A percentile compares a stretch with the other conserved stretches of the same genome.
Evolutionary conservation across 2,113 vertebrate genomes (phyloP).

Genomic region (Steatornis caripensis): DNA sequence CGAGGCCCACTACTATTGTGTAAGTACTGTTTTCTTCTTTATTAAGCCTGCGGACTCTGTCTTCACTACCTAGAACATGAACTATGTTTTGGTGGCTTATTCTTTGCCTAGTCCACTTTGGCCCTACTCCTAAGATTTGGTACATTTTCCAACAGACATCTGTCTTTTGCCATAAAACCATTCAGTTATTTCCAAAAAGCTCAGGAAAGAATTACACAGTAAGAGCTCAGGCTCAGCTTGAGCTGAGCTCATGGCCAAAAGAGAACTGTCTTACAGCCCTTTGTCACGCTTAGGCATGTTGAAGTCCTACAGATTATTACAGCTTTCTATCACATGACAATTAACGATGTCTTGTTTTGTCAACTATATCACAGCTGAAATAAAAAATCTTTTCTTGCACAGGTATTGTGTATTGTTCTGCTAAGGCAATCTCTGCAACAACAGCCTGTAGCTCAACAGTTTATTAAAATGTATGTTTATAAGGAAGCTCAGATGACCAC

Average conservation of each 20-base stretch:
- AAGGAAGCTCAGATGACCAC: background rate
- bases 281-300: background rate
- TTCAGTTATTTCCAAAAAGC: background rate
- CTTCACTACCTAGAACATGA: background rate
- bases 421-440: background rate
- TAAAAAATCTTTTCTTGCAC: background rate
- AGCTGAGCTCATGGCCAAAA: background rate
- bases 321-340: background rate
- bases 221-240: background rate
- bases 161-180: background rate
- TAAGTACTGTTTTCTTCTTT: background rate
- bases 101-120: background rate
- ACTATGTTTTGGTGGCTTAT: background rate
- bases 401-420: background rate
- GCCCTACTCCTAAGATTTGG: background rate
- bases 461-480: background rate
- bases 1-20: rapidly evolving
- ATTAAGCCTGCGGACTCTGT: background rate
- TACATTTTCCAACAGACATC: background rate
- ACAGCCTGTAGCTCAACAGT: background rate
- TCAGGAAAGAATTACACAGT: background rate
- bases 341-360: background rate
- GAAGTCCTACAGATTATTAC: background rate
- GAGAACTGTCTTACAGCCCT: background rate
- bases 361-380: background rate